Conservation (phyloP, 2,888 invertebrate genomes). For the Helleia helle region DNA sequence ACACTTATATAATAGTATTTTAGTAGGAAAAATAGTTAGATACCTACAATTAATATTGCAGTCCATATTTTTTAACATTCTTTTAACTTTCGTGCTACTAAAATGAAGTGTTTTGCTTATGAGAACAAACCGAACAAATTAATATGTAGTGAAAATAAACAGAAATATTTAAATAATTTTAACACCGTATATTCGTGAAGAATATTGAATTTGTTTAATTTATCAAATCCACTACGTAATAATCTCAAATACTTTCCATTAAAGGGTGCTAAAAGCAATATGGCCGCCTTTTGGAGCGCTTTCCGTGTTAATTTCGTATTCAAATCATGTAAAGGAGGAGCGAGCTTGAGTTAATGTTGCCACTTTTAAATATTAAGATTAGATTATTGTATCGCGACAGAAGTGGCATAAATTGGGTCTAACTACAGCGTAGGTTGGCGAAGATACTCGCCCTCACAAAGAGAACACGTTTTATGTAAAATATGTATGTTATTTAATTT, state of each 20-base stretch:
- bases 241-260: slow-evolving; percentile 46
- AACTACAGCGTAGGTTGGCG: slow-evolving; percentile 28
- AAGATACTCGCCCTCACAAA: slow-evolving; percentile 9
- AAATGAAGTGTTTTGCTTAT: too few species aligned
- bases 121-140: too few species aligned
- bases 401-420: slow-evolving; percentile 45
- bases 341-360: slow-evolving; percentile 50
- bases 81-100: too few species aligned
- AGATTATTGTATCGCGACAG: slow-evolving; percentile 47
- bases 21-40: too few species aligned
- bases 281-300: slow-evolving; percentile 51
- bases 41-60: too few species aligned
- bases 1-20: too few species aligned
- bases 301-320: slow-evolving; percentile 55
- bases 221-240: slow-evolving; percentile 44
- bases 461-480: slow-evolving; percentile 10
- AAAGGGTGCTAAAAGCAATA: slow-evolving; percentile 67
- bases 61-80: too few species aligned
- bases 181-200: too few species aligned
- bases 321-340: slow-evolving; percentile 49
- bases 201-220: slow-evolving; percentile 48
- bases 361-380: slow-evolving; percentile 67
- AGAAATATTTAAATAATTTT: too few species aligned
- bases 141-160: too few species aligned
- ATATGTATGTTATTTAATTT: too few species aligned